Base-by-base conservation (phyloP, 2,113 vertebrate species). In the Perca flavescens region DNA sequence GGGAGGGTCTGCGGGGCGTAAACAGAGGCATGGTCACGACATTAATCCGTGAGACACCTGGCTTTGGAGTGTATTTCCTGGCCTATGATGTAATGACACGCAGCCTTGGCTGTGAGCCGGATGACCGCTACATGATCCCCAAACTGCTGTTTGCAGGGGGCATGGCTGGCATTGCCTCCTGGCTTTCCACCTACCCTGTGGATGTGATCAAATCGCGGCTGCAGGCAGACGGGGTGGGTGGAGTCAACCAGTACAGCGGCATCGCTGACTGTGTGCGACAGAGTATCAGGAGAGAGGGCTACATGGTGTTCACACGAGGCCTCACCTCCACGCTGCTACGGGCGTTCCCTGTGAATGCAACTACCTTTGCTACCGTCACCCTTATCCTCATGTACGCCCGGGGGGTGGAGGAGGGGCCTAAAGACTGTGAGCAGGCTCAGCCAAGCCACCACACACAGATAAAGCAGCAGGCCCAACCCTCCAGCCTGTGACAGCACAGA, bases 161-260 rank as follows among this genome's bases (percentile, higher is more conserved):
- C 40, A 97, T 97, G 93, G 96, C 98, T 0, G 98, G 98, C 49
- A 97, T 99, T 0, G 92, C 95, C 21, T 99, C 97, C 22, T 99
- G 98, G 98, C 93, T 99, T 13, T 99, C 97, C 3, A 99, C 97
- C 56, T 99, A 99, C 31, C 98, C 98, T 0, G 85, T 97, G 82
- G 98, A 99, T 13, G 98, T 99, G 89, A 97, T 99, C 80, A 99
- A 99, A 72, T 99, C 98, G 0, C 95, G 98, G 34, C 94, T 99
- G 1, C 98, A 99, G 91, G 98, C 98, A 0, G 98, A 99, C 0
- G 98, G 98, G 0, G 93, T 98, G 0, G 97, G 96, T 0, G 97
- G 98, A 0, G 79, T 96, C 68, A 90, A 95, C 1, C 95, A 95
- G 36, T 99, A 99, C 94, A 94, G 53, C 0, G 93, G 98, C 83